Evolutionary conservation across 2,113 vertebrate species (phyloP).

Genomic region (Ailurus styani): DNA sequence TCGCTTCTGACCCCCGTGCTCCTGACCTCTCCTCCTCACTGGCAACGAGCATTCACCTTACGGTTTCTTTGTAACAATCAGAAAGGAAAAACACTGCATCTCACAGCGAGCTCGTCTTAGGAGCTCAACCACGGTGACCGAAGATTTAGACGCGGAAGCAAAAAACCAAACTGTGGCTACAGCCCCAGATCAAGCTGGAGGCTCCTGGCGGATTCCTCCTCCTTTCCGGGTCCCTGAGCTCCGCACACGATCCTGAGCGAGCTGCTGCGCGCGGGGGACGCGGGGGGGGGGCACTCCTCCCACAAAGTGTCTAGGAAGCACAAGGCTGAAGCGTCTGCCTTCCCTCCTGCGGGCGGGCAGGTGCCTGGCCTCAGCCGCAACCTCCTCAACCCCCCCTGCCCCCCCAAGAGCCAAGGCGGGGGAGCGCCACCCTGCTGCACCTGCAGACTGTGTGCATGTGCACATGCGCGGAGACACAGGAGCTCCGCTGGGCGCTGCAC

Average conservation of each 20-base stretch:
- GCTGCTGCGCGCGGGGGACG: accelerated
- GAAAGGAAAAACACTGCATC: neutral
- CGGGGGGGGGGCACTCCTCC: neutral
- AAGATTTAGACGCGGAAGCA: neutral
- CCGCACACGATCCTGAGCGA: accelerated
- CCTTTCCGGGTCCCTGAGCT: neutral
- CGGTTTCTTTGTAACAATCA: neutral
- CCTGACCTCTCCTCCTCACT: neutral
- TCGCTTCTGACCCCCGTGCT: neutral
- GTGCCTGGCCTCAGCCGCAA: neutral
- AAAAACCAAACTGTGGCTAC: neutral
- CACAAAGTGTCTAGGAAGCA: neutral
- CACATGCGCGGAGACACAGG: accelerated
- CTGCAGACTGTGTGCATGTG: accelerated
- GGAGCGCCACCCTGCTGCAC: accelerated
- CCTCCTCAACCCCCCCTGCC: neutral
- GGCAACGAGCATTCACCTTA: neutral
- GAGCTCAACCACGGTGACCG: neutral
- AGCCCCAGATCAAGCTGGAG: neutral
- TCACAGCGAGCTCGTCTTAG: neutral
- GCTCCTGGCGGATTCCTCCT: accelerated
- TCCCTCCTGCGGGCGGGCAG: too few relatives aligned
- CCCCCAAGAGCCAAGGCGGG: neutral
- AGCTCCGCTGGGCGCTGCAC: accelerated
- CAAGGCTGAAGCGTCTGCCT: neutral